These are phyloP conservation scores for Ormyrus pomaceus DNA, from an alignment of 2,888 invertebrate genomes.

Conservation along the genomic window DNA sequence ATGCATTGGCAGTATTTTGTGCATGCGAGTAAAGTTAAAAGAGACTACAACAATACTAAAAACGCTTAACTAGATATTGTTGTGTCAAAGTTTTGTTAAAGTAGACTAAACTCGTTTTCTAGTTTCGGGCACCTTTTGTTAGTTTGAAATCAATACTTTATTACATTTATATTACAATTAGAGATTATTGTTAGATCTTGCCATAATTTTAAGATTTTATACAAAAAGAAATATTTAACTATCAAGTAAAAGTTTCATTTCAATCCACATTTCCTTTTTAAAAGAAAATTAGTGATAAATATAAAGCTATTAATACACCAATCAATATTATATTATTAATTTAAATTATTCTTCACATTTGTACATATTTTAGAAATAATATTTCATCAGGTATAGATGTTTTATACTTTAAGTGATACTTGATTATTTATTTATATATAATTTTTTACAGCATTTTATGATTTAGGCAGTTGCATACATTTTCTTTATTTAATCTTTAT, in stretches of 20 bases:
- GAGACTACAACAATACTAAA: slow-evolving; percentile 41
- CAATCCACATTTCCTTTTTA: not conserved
- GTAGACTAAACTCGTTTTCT: slow-evolving; percentile 31
- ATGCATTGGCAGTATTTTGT: slow-evolving; percentile 55
- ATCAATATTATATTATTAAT: slow-evolving; percentile 29
- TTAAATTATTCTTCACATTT: slow-evolving; percentile 36
- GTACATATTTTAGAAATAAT: slow-evolving; percentile 37
- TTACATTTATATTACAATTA: slow-evolving; percentile 8
- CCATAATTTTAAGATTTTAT: slow-evolving; percentile 8
- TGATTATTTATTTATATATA: slow-evolving; percentile 41
- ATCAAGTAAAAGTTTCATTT: slow-evolving; percentile 1
- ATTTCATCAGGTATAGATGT: slow-evolving; percentile 32
- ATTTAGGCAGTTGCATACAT: slow-evolving; percentile 20
- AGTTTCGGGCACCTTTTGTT: slow-evolving; percentile 43
- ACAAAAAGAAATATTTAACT: not conserved
- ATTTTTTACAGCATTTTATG: slow-evolving; percentile 22
- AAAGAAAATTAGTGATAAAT: slow-evolving; percentile 9
- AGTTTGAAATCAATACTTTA: slow-evolving; percentile 11
- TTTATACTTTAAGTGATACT: slow-evolving; percentile 30
- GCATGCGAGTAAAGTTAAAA: slow-evolving; percentile 49
- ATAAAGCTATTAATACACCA: not conserved
- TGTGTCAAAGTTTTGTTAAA: slow-evolving; percentile 32
- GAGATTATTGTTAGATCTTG: slow-evolving; percentile 14
- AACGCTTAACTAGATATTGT: slow-evolving; percentile 42
- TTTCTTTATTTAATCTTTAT: slow-evolving; percentile 16